Evolutionary conservation across 2,797 vertebrate species (phyloP), one percentile per base, ranked within the genome.

Genomic region (Nannoperca obscura): DNA sequence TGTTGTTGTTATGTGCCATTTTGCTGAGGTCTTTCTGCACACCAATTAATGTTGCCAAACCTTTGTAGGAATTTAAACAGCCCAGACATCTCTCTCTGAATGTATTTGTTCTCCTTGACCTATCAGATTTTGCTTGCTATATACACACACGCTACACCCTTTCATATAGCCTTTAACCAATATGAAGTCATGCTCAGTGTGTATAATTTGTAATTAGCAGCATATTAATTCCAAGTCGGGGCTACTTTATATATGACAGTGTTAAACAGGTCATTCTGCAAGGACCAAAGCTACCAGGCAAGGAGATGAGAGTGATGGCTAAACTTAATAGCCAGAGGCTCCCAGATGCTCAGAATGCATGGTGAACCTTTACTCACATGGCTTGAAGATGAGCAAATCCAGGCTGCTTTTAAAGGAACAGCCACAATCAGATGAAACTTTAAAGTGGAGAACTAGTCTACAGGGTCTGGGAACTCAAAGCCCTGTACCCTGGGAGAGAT

Each of bases 101-200:
- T 22, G 7, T 27, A 80, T 90, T 93, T 88, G 74, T 92, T 92
- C 88, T 85, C 79, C 87, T 89, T 91, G 90, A 90, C 89, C 82
- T 85, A 76, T 87, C 60, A 71, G 46, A 81, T 84, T 83, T 73
- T 62, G 47, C 77, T 84, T 15, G 8, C 70, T 83, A 57, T 32
- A 80, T 22, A 71, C 54, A 78, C 81, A 68, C 83, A 72, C 61
- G 19, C 70, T 69, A 32, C 32, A 32, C 73, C 40, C 63, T 81
- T 80, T 83, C 49, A 6, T 71, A 60, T 54, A 74, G 85, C 84
- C 78, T 63, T 78, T 54, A 87, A 81, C 82, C 82, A 84, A 52
- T 71, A 74, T 82, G 69, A 82, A 85, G 83, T 89, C 86, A 82
- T 61, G 74, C 82, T 82, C 54, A 50, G 54, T 59, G 58, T 67